Conservation (phyloP, 2,888 invertebrate genomes). For the Papilio protenor region DNA sequence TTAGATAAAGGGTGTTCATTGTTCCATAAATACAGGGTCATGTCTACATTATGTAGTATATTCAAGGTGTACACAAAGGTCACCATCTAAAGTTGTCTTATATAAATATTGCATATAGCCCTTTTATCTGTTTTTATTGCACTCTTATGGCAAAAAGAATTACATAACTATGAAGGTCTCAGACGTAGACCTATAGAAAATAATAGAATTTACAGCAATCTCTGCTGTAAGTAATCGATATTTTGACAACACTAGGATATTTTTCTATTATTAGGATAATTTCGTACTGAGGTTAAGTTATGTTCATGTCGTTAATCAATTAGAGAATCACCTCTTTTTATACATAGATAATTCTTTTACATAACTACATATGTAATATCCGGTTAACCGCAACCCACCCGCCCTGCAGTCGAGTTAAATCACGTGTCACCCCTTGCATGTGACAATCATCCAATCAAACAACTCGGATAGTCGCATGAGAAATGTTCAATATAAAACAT, state of each 20-base stretch:
- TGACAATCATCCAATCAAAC: constrained; percentile 57
- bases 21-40: constrained; percentile 33
- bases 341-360: background rate
- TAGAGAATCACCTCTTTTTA: too few relatives aligned
- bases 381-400: constrained; percentile 28
- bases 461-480: constrained; percentile 66
- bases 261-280: too few relatives aligned
- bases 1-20: constrained; percentile 40
- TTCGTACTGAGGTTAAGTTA: too few relatives aligned
- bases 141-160: too few relatives aligned
- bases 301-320: too few relatives aligned
- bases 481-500: constrained; percentile 63
- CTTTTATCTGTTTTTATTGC: background rate
- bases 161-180: too few relatives aligned
- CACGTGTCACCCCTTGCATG: constrained; percentile 46
- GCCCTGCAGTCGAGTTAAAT: constrained; percentile 4
- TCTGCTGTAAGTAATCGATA: too few relatives aligned
- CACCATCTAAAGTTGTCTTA: background rate
- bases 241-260: too few relatives aligned
- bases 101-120: background rate
- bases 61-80: constrained; percentile 36
- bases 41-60: constrained; percentile 14
- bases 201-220: too few relatives aligned
- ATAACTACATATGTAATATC: constrained; percentile 27
- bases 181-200: too few relatives aligned